Conservation (phyloP, 2,113 vertebrate species). For the Gallinago undulata region DNA sequence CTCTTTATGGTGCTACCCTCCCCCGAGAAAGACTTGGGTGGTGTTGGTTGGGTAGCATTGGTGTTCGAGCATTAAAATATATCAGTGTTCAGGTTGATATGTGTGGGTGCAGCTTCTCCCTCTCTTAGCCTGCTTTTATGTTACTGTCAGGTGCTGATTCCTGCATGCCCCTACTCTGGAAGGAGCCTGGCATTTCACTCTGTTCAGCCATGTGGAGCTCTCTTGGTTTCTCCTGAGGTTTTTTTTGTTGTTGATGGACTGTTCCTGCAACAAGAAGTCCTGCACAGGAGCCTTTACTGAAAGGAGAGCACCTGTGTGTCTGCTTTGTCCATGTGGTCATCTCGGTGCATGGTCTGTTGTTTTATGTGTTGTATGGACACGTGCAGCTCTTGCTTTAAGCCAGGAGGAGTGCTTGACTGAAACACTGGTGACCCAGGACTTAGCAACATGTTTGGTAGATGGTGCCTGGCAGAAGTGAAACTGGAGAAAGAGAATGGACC, state of each 20-base stretch:
- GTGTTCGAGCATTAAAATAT: background rate
- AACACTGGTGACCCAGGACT: background rate
- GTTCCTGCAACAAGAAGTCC: background rate
- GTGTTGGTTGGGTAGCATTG: background rate
- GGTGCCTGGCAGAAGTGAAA: background rate
- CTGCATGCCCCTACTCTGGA: background rate
- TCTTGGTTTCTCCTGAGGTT: background rate
- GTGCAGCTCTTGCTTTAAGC: background rate
- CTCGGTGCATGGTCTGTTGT: background rate
- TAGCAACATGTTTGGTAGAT: background rate
- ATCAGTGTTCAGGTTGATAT: background rate
- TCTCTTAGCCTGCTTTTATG: background rate
- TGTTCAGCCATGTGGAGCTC: background rate
- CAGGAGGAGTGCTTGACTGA: background rate
- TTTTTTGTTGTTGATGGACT: background rate
- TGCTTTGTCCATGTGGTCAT: background rate
- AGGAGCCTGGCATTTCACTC: background rate
- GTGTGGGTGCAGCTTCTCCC: background rate
- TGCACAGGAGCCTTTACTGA: background rate
- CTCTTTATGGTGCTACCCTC: background rate
- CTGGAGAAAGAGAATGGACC: background rate
- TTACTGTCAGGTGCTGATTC: background rate
- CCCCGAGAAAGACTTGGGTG: background rate
- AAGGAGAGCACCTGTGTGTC: background rate
- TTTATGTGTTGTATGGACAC: background rate